Percentiles rank a stretch among this genome's conserved stretches.
phyloP scores from a whole-genome alignment of 2,797 vertebrate genomes.

The Gypaetus barbatus region DNA sequence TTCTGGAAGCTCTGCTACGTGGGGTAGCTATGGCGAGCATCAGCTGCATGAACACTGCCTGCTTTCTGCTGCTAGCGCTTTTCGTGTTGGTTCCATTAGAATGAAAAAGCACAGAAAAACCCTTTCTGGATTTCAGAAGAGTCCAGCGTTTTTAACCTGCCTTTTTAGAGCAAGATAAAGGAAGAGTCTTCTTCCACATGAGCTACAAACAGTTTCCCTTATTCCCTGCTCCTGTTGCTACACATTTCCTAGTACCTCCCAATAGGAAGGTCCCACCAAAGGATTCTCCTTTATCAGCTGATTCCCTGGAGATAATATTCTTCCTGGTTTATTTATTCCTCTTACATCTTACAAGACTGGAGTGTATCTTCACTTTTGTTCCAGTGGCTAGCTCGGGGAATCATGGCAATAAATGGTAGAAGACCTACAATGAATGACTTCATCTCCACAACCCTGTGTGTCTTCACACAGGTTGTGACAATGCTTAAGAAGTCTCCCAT shows the following conservation, averaged over 20 bases:
- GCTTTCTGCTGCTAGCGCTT: not conserved
- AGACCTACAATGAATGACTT: not conserved
- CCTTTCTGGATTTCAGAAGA: not conserved
- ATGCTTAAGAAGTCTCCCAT: not conserved
- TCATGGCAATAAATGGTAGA: not conserved
- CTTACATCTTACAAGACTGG: not conserved
- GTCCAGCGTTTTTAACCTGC: not conserved
- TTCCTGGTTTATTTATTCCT: not conserved
- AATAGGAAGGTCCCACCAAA: not conserved
- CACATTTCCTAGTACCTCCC: not conserved
- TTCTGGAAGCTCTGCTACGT: not conserved
- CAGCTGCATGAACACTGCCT: fast-evolving
- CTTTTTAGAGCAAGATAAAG: not conserved
- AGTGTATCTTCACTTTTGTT: not conserved
- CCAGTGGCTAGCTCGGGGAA: not conserved
- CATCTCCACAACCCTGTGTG: not conserved
- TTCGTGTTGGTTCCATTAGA: not conserved
- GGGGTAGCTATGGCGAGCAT: not conserved
- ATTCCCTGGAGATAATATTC: not conserved
- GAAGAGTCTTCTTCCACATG: not conserved
- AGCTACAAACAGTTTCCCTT: not conserved
- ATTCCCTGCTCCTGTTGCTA: not conserved
- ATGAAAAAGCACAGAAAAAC: not conserved
- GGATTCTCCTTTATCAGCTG: not conserved
- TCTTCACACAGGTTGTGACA: not conserved